Evolutionary conservation across 1,140 invertebrate genomes (phyloP).

Genomic region (Antheraea pernyi): DNA sequence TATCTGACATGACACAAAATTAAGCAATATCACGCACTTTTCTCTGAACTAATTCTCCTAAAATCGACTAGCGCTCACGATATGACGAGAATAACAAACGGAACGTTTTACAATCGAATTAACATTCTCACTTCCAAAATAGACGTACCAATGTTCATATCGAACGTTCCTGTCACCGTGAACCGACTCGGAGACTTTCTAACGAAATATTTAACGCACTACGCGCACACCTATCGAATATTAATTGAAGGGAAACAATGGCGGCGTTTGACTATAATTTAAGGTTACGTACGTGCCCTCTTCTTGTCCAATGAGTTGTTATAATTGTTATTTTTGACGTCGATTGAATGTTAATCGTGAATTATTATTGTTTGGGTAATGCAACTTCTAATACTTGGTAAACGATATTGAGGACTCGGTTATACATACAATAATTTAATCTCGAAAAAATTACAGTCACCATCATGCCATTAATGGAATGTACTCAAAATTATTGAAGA

Average conservation of each 20-base stretch:
- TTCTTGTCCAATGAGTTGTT: constrained; percentile 9
- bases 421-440: too few species aligned
- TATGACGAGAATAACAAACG: constrained; percentile 1
- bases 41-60: background rate
- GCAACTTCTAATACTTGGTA: too few species aligned
- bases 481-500: too few species aligned
- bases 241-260: constrained; percentile 54
- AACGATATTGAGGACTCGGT: too few species aligned
- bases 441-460: too few species aligned
- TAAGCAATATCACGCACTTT: background rate
- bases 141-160: constrained; percentile 26
- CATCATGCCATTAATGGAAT: too few species aligned
- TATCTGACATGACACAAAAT: background rate
- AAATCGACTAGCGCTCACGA: background rate
- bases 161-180: constrained; percentile 27
- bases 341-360: constrained; percentile 10
- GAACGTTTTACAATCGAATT: constrained; percentile 21
- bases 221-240: constrained; percentile 56
- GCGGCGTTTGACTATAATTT: constrained; percentile 43
- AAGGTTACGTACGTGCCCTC: constrained; percentile 33
- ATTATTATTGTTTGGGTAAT: background rate
- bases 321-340: constrained; percentile 3
- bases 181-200: constrained; percentile 52
- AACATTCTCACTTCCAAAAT: constrained; percentile 7
- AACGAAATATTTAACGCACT: constrained; percentile 65